phyloP scores from a whole-genome alignment of 2,888 invertebrate species.

The Crossocerus cetratus region DNA sequence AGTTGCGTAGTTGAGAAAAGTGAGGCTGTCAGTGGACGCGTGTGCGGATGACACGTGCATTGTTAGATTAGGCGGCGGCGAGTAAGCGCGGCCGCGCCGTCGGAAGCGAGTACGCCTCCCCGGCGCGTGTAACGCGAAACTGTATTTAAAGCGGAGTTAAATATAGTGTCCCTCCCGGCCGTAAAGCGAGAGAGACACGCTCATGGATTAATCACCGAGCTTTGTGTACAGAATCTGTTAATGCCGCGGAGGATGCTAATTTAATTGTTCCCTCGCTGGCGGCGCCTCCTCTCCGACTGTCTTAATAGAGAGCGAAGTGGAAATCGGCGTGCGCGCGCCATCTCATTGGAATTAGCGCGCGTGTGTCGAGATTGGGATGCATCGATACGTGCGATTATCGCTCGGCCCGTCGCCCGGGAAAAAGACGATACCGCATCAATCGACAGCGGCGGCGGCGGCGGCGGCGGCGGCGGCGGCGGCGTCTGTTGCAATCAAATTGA shows the following conservation, averaged over 20 bases:
- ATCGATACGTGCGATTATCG: no score
- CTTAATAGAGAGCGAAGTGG: no score
- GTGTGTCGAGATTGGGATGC: no score
- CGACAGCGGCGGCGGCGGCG: neutral
- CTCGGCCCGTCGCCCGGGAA: no score
- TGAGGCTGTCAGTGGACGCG: neutral
- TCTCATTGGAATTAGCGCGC: no score
- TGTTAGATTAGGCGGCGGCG: slow-evolving; percentile 4
- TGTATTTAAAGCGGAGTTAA: slow-evolving; percentile 32
- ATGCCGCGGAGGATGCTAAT: neutral
- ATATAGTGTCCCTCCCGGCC: slow-evolving; percentile 21
- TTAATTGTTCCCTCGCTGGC: slow-evolving; percentile 9
- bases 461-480: neutral
- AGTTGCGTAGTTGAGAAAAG: no score
- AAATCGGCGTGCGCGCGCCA: no score
- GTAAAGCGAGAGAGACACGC: slow-evolving; percentile 17
- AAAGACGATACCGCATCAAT: neutral
- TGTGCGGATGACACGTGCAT: neutral
- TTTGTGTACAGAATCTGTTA: slow-evolving; percentile 30
- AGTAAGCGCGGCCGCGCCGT: no score
- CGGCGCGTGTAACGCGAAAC: slow-evolving; percentile 8
- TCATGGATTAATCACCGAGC: slow-evolving; percentile 24
- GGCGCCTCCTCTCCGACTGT: no score
- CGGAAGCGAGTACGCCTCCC: neutral
- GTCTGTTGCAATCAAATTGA: slow-evolving; percentile 4